Evolutionary conservation across 1,140 invertebrate genomes (phyloP), one percentile per base, ranked within the genome.

Genomic region (Diorhabda sublineata): DNA sequence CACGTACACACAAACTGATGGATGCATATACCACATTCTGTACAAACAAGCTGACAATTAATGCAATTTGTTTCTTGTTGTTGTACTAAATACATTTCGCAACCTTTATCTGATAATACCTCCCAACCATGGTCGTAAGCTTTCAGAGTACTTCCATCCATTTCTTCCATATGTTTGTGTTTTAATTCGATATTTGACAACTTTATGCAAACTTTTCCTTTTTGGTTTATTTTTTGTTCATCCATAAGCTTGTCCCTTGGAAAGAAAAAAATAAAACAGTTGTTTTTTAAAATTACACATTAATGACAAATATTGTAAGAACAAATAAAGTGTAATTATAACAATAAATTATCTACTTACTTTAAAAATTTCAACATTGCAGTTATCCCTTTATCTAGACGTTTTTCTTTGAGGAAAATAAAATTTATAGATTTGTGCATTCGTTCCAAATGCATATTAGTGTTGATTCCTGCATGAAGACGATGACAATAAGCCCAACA

Each of bases 1-100:
- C 71, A 69, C 7, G 67, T 45, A 66, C 67, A 72, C 9, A 45
- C 11, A 69, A 66, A 72, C n/a, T 58, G 45, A 64, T 72, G 71
- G 42, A 69, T 44, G 41, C 71, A 72, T 8, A 5, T 45, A 52
- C 52, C n/a, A 66, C 67, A 69, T 11, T 69, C 62, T 52, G 61
- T 42, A 62, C 71, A 72, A 26, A 61, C 45, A 11, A 72, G 45
- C 43, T 60, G 45, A 56, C 71, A 72, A n/a, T 61, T 62, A 43
- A 47, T 42, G 45, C 45, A 52, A 52, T 5, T 52, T 6, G 45
- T 9, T 52, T 52, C 45, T 9, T 52, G 45, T 52, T 52, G 5
- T 9, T 52, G 45, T 6, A 52, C 45, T 52, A 52, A 52, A 52
- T 52, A 52, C 45, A 52, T 52, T 52, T 52, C 45, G 8, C 8